Conservation (phyloP, 1,140 invertebrate species). For the Octopus sinensis region DNA sequence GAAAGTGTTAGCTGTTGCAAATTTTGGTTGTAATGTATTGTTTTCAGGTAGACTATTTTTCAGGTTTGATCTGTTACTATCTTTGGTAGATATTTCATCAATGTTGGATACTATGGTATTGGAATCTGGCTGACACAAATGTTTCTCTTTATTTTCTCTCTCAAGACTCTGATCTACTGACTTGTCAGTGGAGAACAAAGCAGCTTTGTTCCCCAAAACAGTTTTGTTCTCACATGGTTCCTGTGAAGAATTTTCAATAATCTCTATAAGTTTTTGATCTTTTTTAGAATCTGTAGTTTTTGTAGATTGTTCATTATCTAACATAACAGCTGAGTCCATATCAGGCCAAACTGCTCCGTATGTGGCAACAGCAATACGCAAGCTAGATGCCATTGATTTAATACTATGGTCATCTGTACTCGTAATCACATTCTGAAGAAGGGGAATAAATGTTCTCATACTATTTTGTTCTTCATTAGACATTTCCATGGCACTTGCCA, state of each 20-base stretch:
- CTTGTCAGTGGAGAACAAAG: not conserved
- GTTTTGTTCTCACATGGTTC: not conserved
- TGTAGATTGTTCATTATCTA: not conserved
- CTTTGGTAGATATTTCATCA: not conserved
- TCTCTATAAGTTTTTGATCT: not conserved
- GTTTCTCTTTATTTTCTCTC: not conserved
- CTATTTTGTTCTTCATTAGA: slow-evolving; percentile 48
- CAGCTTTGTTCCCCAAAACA: not conserved
- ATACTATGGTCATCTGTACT: slow-evolving; percentile 48
- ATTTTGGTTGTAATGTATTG: not conserved
- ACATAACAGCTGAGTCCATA: not conserved
- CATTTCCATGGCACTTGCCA: slow-evolving; percentile 41
- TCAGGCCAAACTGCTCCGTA: slow-evolving; percentile 49
- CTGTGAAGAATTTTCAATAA: not conserved
- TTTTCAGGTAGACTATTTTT: slow-evolving; percentile 6
- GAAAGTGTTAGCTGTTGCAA: not conserved
- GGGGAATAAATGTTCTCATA: slow-evolving; percentile 59
- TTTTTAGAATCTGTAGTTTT: not conserved
- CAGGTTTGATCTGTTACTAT: not conserved
- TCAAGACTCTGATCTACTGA: too few species aligned
- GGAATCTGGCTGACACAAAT: slow-evolving; percentile 3
- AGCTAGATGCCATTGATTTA: slow-evolving; percentile 51
- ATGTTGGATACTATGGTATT: not conserved
- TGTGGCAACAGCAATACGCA: slow-evolving; percentile 59
- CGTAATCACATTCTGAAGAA: slow-evolving; percentile 54